Evolutionary conservation across 2,888 invertebrate genomes (phyloP).

Genomic region (Xylocampa areola): DNA sequence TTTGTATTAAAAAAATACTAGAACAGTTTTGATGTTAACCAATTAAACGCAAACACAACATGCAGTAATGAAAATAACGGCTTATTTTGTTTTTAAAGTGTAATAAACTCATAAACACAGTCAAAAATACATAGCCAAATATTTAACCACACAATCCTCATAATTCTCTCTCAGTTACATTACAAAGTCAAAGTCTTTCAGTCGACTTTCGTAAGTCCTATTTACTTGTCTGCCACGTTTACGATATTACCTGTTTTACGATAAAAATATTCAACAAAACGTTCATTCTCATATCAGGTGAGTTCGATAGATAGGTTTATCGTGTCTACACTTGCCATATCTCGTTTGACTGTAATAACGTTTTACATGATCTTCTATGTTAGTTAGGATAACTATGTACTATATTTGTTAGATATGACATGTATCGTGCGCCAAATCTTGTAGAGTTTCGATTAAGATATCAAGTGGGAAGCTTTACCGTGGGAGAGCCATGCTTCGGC

Average conservation of each 20-base stretch:
- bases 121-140: no score
- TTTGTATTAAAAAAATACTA: no score
- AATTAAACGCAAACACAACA: no score
- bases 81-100: no score
- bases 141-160: no score
- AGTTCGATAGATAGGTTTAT: slow-evolving; percentile 17
- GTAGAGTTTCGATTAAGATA: slow-evolving; percentile 2
- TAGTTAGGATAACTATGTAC: slow-evolving; percentile 32
- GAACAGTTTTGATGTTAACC: no score
- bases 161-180: not conserved
- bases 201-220: slow-evolving; percentile 8
- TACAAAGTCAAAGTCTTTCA: slow-evolving; percentile 19
- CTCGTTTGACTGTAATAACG: slow-evolving; percentile 27
- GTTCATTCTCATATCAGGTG: slow-evolving; percentile 20
- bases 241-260: slow-evolving; percentile 30
- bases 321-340: slow-evolving; percentile 15
- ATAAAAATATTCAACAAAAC: slow-evolving; percentile 23
- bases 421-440: slow-evolving; percentile 21
- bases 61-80: no score
- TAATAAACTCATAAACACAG: no score
- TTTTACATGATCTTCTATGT: slow-evolving; percentile 25
- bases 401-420: slow-evolving; percentile 27
- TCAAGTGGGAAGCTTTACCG: no score
- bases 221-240: slow-evolving; percentile 2
- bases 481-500: no score